Conservation (phyloP, 2,888 invertebrate genomes). For the Chrysolina oricalcia region DNA sequence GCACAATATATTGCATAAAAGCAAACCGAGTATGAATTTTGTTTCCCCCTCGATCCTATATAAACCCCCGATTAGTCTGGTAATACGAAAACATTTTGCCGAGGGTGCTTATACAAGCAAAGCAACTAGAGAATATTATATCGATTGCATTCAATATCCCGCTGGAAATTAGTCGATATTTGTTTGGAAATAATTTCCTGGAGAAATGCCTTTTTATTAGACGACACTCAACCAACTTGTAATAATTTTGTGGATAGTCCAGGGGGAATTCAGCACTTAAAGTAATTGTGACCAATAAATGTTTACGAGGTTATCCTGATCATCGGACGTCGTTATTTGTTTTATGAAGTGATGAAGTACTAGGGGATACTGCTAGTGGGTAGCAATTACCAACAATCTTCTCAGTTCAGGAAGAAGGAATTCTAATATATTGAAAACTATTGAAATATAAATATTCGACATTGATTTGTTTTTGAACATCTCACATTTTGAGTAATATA, state of each 20-base stretch:
- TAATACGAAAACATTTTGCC: constrained; percentile 40
- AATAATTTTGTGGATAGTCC: constrained; percentile 42
- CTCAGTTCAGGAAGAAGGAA: not conserved
- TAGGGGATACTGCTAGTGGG: not conserved
- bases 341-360: constrained; percentile 26
- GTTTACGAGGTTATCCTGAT: constrained; percentile 42
- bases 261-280: constrained; percentile 42
- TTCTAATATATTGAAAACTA: not conserved
- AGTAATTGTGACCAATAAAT: constrained; percentile 47
- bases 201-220: constrained; percentile 35
- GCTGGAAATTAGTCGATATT: constrained; percentile 20
- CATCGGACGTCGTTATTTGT: constrained; percentile 38
- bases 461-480: too few relatives aligned
- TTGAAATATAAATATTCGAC: too few relatives aligned
- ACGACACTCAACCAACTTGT: constrained; percentile 40
- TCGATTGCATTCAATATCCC: constrained; percentile 38
- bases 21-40: constrained; percentile 32
- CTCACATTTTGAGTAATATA: too few relatives aligned
- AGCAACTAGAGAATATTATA: constrained; percentile 33
- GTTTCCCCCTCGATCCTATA: constrained; percentile 21
- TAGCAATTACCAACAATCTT: not conserved
- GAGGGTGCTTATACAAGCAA: constrained; percentile 32
- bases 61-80: constrained; percentile 38
- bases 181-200: constrained; percentile 26
- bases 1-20: constrained; percentile 35